A percentile compares a stretch with the other conserved stretches of the same genome.
Evolutionary conservation across 2,797 vertebrate species (phyloP).

Genomic region (Rhodeus uyekii): DNA sequence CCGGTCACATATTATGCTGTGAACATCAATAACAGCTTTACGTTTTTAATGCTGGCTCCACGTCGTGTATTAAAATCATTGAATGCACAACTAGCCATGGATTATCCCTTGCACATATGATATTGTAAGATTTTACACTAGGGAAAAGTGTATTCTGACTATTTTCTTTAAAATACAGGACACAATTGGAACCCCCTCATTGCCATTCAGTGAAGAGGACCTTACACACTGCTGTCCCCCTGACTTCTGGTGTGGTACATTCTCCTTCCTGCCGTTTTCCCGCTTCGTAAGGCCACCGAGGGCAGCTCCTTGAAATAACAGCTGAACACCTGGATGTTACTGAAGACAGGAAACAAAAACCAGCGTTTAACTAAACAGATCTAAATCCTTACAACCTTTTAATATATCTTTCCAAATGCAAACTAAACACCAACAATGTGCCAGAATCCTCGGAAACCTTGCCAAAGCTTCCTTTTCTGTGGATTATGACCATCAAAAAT

Average conservation of each 20-base stretch:
- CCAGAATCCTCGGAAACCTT: conserved; percentile 1
- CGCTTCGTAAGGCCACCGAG: conserved; percentile 93
- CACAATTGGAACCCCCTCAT: background rate
- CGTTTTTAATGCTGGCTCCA: background rate
- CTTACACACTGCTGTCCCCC: conserved; percentile 97
- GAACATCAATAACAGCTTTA: background rate
- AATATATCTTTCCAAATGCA: conserved; percentile 5
- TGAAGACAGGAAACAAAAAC: conserved; percentile 63
- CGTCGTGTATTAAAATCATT: background rate
- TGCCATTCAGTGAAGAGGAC: conserved; percentile 63
- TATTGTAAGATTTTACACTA: background rate
- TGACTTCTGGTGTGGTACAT: conserved; percentile 99
- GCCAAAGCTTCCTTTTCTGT: conserved; percentile 26
- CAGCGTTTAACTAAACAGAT: background rate
- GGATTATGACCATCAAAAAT: conserved; percentile 1
- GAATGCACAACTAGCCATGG: background rate
- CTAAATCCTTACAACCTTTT: background rate
- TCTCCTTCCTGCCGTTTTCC: conserved; percentile 93
- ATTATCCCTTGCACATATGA: background rate
- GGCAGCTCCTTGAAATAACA: conserved; percentile 98
- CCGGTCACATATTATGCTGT: background rate
- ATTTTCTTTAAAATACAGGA: background rate
- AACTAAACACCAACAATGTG: background rate
- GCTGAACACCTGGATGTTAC: conserved; percentile 98
- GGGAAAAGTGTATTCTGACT: background rate